Evolutionary conservation across 2,113 vertebrate species (phyloP).

Genomic region (Oreotrochilus melanogaster): DNA sequence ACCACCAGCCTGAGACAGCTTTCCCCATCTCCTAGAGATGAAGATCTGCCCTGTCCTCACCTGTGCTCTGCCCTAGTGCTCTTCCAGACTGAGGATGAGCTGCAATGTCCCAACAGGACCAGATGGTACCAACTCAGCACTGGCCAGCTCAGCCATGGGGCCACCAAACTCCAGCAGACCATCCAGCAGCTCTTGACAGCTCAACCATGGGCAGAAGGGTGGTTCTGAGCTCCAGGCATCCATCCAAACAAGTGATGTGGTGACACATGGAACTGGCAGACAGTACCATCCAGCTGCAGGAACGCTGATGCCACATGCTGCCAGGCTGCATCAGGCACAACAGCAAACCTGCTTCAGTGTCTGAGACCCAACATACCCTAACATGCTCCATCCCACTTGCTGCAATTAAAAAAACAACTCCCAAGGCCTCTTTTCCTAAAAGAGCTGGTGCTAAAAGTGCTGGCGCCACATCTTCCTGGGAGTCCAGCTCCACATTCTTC

Average conservation of each 20-base stretch:
- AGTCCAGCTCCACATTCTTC: not conserved
- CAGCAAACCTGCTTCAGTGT: not conserved
- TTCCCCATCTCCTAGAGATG: not conserved
- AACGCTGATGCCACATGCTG: not conserved
- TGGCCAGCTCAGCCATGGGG: too few relatives aligned
- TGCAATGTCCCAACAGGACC: too few relatives aligned
- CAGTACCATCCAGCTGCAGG: not conserved
- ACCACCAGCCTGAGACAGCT: not conserved
- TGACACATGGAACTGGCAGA: not conserved
- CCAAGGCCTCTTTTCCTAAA: not conserved
- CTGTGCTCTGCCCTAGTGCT: not conserved
- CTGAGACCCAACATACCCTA: not conserved
- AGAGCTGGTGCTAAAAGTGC: too few relatives aligned
- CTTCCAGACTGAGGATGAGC: not conserved
- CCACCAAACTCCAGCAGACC: not conserved
- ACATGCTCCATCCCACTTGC: not conserved
- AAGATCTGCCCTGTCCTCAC: not conserved
- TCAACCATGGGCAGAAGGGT: not conserved
- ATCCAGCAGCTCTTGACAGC: too few relatives aligned
- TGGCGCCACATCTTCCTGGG: not conserved
- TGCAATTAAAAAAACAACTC: not conserved
- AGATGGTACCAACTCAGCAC: not conserved
- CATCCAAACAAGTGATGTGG: not conserved
- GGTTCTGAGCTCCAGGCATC: rapidly evolving
- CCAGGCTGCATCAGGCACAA: not conserved